Conservation (phyloP, 2,888 invertebrate genomes). For the Gisinianus flammeolus region DNA sequence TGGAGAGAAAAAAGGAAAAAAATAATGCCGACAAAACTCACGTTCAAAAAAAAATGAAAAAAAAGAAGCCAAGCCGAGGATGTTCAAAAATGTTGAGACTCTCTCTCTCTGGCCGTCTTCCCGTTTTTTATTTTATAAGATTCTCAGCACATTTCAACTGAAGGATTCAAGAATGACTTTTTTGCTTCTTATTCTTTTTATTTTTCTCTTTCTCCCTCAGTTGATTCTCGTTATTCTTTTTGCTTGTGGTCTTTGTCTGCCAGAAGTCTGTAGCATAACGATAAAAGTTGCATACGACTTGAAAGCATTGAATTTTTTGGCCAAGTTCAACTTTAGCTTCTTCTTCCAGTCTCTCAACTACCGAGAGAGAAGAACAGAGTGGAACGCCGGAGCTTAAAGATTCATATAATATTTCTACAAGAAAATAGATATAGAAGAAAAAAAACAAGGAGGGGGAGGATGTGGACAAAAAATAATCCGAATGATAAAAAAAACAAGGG, state of each 20-base stretch:
- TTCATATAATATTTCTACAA: constrained; percentile 7
- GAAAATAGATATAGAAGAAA: constrained; percentile 1
- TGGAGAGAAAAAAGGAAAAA: not conserved
- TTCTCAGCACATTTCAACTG: not conserved
- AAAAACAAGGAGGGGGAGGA: constrained; percentile 2
- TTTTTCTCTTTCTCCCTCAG: not conserved
- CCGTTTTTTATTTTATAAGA: constrained; percentile 22
- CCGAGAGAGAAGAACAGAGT: constrained; percentile 20
- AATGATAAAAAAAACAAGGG: constrained; percentile 6
- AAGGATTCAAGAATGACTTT: constrained; percentile 13
- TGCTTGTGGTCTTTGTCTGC: constrained; percentile 11
- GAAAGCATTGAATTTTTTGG: constrained; percentile 31
- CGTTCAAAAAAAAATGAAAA: not conserved
- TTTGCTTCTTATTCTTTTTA: not conserved
- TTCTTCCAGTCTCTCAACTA: not conserved
- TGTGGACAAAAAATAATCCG: not conserved
- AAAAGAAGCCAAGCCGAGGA: not conserved
- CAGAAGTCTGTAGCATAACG: constrained; percentile 19
- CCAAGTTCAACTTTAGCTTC: not conserved
- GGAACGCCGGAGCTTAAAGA: constrained; percentile 19
- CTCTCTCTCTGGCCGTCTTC: constrained; percentile 12
- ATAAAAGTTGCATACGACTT: constrained; percentile 29
- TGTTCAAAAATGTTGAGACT: not conserved
- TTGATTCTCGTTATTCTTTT: not conserved
- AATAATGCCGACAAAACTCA: not conserved